These are phyloP conservation scores for Caenorhabditis sp. DNA, from an alignment of 2,888 invertebrate genomes.

Conservation along the genomic window DNA sequence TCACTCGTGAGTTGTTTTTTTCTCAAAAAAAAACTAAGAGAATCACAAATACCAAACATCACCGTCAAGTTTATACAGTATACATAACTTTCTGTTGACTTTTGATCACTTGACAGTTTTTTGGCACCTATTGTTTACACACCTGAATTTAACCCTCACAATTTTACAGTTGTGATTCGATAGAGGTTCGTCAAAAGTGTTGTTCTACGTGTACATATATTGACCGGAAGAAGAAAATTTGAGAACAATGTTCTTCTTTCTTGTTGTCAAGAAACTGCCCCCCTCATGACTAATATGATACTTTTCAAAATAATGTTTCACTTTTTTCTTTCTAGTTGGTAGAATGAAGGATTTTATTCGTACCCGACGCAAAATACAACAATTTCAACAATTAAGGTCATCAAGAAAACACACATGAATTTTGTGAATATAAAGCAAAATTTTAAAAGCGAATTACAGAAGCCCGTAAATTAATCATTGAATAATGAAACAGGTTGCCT, in stretches of 20 bases:
- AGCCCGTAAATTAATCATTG: conserved; percentile 2
- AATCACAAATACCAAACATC: no score
- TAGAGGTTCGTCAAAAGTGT: conserved; percentile 60
- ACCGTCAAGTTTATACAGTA: no score
- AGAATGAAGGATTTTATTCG: neutral
- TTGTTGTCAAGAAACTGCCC: no score
- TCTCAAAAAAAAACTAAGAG: no score
- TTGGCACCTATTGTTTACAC: neutral
- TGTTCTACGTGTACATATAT: conserved; percentile 58
- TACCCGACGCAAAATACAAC: no score
- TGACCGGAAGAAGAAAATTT: conserved; percentile 12
- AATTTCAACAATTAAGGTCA: no score
- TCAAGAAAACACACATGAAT: no score
- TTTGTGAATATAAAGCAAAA: no score
- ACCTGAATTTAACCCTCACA: neutral
- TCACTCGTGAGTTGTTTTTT: conserved; percentile 61
- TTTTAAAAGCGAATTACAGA: neutral
- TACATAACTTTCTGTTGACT: neutral
- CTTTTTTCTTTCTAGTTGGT: neutral
- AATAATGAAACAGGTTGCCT: conserved; percentile 6
- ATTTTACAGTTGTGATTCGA: conserved; percentile 55
- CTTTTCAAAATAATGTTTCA: no score
- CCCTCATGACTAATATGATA: no score
- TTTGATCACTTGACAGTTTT: neutral
- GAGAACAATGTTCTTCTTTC: no score